These are phyloP conservation scores for Pachyrhynchus sulphureomaculatus DNA, from an alignment of 1,140 invertebrate genomes.

Conservation along the genomic window DNA sequence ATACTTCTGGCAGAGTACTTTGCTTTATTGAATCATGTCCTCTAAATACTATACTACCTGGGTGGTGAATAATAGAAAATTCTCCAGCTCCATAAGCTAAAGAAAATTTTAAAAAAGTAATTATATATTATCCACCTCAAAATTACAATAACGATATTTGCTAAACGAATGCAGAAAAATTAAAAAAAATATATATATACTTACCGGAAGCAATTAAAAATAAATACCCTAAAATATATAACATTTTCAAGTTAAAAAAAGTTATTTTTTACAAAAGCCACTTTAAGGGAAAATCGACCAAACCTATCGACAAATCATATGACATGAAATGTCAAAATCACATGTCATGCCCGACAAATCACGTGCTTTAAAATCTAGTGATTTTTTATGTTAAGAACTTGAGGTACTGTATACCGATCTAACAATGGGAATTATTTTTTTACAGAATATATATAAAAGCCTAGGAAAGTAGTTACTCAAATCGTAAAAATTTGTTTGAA, in stretches of 20 bases:
- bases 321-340: constrained; percentile 13
- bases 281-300: background rate
- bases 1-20: constrained; percentile 69
- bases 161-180: too few relatives aligned
- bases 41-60: constrained; percentile 65
- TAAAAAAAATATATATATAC: background rate
- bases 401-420: too few relatives aligned
- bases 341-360: background rate
- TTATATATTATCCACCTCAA: background rate
- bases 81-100: constrained; percentile 66
- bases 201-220: constrained; percentile 9
- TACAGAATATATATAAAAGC: too few relatives aligned
- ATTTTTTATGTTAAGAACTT: too few relatives aligned
- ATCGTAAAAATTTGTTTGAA: too few relatives aligned
- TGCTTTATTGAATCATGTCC: constrained; percentile 62
- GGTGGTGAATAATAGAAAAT: constrained; percentile 66
- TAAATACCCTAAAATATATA: background rate
- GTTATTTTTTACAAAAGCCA: background rate
- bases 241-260: constrained; percentile 1
- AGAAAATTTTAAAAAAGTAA: constrained; percentile 37
- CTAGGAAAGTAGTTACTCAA: too few relatives aligned
- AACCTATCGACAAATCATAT: constrained; percentile 17
- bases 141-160: too few relatives aligned
- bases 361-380: too few relatives aligned
- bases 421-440: too few relatives aligned